phyloP scores from a whole-genome alignment of 2,797 vertebrate genomes.

The Triplophysa yarkandensis region DNA sequence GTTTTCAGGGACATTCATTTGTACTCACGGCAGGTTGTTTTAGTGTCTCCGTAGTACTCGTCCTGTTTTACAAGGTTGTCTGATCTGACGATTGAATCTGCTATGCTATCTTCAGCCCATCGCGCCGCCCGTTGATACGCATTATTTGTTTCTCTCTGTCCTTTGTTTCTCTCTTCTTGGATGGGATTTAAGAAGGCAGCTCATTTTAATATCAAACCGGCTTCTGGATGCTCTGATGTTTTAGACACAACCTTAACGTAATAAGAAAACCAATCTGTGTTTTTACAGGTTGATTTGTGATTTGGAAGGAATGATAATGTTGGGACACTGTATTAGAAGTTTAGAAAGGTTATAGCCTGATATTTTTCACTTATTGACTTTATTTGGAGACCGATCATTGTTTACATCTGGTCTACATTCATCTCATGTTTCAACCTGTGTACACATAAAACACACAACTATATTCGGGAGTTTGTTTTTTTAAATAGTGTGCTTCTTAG shows the following conservation, averaged over 20 bases:
- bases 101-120: constrained; percentile 36
- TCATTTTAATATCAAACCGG: constrained; percentile 65
- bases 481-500: too few relatives aligned
- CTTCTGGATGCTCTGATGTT: constrained; percentile 57
- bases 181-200: constrained; percentile 56
- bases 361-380: too few relatives aligned
- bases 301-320: constrained; percentile 43
- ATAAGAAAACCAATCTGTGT: constrained; percentile 59
- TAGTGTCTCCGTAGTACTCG: neutral
- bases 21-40: neutral
- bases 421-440: neutral
- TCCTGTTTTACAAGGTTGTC: constrained; percentile 49
- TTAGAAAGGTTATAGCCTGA: neutral
- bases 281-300: constrained; percentile 62
- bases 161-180: constrained; percentile 25
- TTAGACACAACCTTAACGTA: constrained; percentile 44
- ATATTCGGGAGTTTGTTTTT: too few relatives aligned
- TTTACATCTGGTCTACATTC: neutral
- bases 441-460: too few relatives aligned
- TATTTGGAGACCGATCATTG: neutral
- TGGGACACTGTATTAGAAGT: constrained; percentile 11
- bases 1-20: constrained; percentile 11
- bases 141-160: constrained; percentile 49
- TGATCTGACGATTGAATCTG: constrained; percentile 56
- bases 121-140: constrained; percentile 30